phyloP scores from a whole-genome alignment of 2,113 vertebrate species.

The Nycticorax nycticorax region DNA sequence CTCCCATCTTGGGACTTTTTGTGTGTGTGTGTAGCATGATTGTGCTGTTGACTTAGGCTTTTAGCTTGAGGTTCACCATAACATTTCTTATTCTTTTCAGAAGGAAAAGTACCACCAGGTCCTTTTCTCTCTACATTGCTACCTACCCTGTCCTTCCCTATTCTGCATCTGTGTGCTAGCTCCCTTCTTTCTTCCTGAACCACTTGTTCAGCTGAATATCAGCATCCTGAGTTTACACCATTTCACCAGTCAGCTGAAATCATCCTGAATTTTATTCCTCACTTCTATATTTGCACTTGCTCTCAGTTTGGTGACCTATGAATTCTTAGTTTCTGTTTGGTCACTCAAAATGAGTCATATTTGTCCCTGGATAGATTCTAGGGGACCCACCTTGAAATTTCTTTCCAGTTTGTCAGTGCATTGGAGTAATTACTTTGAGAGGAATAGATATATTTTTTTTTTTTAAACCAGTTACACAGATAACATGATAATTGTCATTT shows the following conservation, averaged over 20 bases:
- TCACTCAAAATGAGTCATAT: background rate
- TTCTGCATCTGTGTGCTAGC: background rate
- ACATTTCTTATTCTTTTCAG: background rate
- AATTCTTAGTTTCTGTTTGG: background rate
- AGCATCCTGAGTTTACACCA: background rate
- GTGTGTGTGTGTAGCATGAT: background rate
- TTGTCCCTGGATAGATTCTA: background rate
- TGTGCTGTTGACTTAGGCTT: background rate
- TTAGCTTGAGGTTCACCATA: background rate
- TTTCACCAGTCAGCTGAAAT: background rate
- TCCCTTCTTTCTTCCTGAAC: background rate
- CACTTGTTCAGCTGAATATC: background rate
- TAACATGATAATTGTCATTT: background rate
- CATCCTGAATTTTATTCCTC: background rate
- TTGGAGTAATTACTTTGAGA: background rate
- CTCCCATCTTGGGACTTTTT: background rate
- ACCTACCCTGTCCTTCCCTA: background rate
- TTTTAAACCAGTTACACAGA: background rate
- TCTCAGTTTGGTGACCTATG: background rate
- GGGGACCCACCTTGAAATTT: background rate
- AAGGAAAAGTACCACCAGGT: background rate
- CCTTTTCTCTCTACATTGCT: background rate
- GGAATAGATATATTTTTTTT: background rate
- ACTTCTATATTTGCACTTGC: background rate
- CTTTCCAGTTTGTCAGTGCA: background rate